Conservation (phyloP, 2,888 invertebrate genomes). For the Toxonevra muliebris region DNA sequence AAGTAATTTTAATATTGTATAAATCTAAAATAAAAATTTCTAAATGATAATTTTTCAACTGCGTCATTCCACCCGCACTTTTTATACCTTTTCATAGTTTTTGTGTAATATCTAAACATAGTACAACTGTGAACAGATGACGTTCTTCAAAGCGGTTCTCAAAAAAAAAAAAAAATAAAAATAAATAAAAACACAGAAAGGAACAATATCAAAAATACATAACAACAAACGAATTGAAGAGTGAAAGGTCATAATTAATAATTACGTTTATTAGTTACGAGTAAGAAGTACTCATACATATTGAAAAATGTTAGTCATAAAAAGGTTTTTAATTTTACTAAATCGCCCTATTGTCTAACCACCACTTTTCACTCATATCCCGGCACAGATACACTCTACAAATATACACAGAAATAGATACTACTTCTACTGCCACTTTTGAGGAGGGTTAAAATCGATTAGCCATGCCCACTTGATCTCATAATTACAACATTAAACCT, state of each 20-base stretch:
- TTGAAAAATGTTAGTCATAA: conserved; percentile 5
- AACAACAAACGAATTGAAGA: neutral
- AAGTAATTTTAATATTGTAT: too few relatives aligned
- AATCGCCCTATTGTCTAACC: conserved; percentile 28
- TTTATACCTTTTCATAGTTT: too few relatives aligned
- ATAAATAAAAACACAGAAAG: neutral
- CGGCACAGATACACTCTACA: neutral
- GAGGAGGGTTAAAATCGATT: conserved; percentile 56
- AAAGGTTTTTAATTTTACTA: conserved; percentile 36
- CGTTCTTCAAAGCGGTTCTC: conserved; percentile 4
- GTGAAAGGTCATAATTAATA: conserved; percentile 53
- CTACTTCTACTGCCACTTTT: neutral
- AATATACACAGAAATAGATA: neutral
- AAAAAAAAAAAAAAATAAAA: conserved; percentile 4
- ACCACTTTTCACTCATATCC: conserved; percentile 5
- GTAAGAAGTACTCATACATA: neutral
- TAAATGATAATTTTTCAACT: too few relatives aligned
- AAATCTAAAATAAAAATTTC: too few relatives aligned
- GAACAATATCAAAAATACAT: neutral
- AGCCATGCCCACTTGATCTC: conserved; percentile 63
- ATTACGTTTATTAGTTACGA: conserved; percentile 55
- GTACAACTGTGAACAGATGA: too few relatives aligned
- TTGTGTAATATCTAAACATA: too few relatives aligned
- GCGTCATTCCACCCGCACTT: too few relatives aligned
- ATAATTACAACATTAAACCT: conserved; percentile 53